These are phyloP conservation scores for Merluccius polli DNA, from an alignment of 2,797 vertebrate species.

Conservation along the genomic window DNA sequence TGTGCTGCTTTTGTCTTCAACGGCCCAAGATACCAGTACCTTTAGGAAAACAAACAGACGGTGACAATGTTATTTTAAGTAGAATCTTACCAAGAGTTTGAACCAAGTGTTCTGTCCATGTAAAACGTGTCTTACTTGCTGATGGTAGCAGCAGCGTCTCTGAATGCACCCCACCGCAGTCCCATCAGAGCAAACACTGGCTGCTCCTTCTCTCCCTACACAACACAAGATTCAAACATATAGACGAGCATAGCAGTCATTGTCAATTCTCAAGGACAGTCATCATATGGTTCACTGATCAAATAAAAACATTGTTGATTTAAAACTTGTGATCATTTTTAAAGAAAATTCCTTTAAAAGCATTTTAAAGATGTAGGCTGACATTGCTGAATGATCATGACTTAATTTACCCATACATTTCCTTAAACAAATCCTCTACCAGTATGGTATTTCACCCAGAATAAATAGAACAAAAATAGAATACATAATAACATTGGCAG, in stretches of 20 bases:
- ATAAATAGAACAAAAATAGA: background rate
- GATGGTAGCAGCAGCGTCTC: constrained; percentile 83
- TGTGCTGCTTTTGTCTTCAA: constrained; percentile 91
- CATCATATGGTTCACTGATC: background rate
- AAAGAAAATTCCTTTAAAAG: background rate
- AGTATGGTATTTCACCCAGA: background rate
- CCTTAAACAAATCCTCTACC: background rate
- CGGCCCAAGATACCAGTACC: constrained; percentile 97
- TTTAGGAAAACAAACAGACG: constrained; percentile 41
- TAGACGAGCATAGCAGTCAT: background rate
- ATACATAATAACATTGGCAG: background rate
- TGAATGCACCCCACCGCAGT: constrained; percentile 92
- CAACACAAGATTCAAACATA: constrained; percentile 9
- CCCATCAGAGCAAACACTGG: constrained; percentile 89
- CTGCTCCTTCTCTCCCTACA: constrained; percentile 88
- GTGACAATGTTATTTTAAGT: background rate
- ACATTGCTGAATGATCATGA: background rate
- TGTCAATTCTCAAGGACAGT: background rate
- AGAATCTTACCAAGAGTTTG: background rate
- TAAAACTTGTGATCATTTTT: background rate
- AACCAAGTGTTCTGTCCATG: background rate
- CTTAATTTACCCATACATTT: background rate
- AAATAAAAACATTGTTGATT: background rate
- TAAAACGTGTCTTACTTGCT: constrained; percentile 82
- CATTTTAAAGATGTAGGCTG: background rate